Base-by-base conservation (phyloP, 2,113 vertebrate genomes). In the Baryphthengus martii region DNA sequence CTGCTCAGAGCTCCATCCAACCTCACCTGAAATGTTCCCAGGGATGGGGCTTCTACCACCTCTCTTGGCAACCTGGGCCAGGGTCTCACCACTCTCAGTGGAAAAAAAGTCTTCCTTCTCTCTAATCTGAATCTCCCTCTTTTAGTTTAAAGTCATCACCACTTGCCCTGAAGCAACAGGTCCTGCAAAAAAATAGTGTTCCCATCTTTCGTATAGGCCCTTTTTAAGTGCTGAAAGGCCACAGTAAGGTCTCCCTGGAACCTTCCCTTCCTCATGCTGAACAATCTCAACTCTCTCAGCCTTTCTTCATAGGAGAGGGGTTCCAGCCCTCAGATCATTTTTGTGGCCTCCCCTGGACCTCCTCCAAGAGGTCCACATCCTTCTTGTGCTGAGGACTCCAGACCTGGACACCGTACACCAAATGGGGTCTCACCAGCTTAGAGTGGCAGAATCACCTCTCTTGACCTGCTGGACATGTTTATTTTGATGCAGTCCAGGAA, bases 401-500 rank as follows among this genome's bases (percentile, higher is more conserved):
- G 9, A 35, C 20, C 8, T 50, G 58, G 9, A 18, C 6, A 40
- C 56, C n/a, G 35, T 1, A 6, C 3, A 39, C 1, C 39, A 35
- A 28, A 12, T 19, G 17, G 10, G 8, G 5, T n/a, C 12, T 70
- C 44, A 55, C 8, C 8, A 71, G 29, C 61, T 17, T 0, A 66
- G 40, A 79, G 10, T 20, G 8, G 20, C 4, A 61, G 45, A 91
- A 35, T 66, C 7, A 4, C 4, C 7, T 75, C 53, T 31, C 53
- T 58, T 13, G 2, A 17, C 33, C 40, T 50, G 19, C 17, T 80
- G 63, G 1, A 6, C 33, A 40, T 0, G 0, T 10, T 66, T 6
- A 5, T 89, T 65, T 66, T 26, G 28, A 35, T 66, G 28, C 13
- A 50, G 24, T 11, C 17, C 17, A 31, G 13, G 13, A 23, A 6